These are phyloP conservation scores for Nycticorax nycticorax DNA, from an alignment of 2,113 vertebrate genomes.

Conservation along the genomic window DNA sequence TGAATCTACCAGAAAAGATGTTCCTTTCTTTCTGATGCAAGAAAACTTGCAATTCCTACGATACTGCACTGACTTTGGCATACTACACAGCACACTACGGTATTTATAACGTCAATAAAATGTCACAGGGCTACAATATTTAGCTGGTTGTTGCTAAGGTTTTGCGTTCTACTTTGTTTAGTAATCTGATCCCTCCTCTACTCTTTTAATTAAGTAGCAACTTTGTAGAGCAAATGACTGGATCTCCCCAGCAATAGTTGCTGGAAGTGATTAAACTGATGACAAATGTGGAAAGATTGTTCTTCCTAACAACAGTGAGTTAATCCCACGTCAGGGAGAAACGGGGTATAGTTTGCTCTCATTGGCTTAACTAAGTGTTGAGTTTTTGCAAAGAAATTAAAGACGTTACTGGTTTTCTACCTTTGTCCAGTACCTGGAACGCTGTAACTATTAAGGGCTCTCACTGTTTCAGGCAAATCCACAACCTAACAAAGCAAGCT, in stretches of 20 bases:
- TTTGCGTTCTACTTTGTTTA: background rate
- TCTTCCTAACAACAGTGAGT: background rate
- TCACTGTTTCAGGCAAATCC: background rate
- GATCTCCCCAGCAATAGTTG: background rate
- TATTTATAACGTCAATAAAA: slow-evolving; percentile 16
- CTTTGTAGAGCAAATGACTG: background rate
- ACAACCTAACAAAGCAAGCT: background rate
- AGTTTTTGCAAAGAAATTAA: background rate
- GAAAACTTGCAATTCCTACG: background rate
- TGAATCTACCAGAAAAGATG: background rate
- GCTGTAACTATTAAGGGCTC: background rate
- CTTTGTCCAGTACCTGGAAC: background rate
- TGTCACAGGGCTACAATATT: background rate
- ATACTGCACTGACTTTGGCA: background rate
- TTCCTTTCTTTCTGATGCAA: background rate
- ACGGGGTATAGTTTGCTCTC: rapidly evolving
- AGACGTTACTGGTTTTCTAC: background rate
- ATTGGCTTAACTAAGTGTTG: rapidly evolving
- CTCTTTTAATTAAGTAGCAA: background rate
- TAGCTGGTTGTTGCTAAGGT: slow-evolving; percentile 24
- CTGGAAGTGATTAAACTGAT: background rate
- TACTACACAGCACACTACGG: background rate
- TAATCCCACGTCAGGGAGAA: background rate
- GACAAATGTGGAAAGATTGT: background rate
- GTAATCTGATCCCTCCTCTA: background rate